phyloP scores from a whole-genome alignment of 1,140 invertebrate species.

The Aphidius ervi region DNA sequence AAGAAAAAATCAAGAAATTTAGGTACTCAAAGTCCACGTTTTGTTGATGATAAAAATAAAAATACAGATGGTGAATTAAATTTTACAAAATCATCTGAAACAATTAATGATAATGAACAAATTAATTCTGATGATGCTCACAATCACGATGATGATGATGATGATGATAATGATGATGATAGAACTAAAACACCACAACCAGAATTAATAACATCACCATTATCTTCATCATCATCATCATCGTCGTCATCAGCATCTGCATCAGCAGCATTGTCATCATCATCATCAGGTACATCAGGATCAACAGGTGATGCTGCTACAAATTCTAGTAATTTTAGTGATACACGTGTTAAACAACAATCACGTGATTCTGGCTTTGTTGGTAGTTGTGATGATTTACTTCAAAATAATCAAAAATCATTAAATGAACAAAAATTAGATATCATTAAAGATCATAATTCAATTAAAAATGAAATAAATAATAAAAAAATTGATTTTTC shows the following conservation, averaged over 20 bases:
- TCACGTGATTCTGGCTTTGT: constrained; percentile 83
- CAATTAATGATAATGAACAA: constrained; percentile 33
- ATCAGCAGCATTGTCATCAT: not conserved
- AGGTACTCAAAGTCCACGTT: constrained; percentile 46
- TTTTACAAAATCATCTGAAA: constrained; percentile 35
- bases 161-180: constrained; percentile 45
- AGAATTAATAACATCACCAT: constrained; percentile 38
- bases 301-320: not conserved
- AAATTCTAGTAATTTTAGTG: constrained; percentile 13
- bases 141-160: too few species aligned
- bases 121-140: constrained; percentile 33
- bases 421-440: constrained; percentile 29
- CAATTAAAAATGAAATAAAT: constrained; percentile 19
- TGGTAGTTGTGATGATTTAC: constrained; percentile 80
- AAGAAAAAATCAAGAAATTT: constrained; percentile 60
- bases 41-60: constrained; percentile 50
- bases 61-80: constrained; percentile 53
- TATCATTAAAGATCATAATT: constrained; percentile 14
- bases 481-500: constrained; percentile 8
- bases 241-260: constrained; percentile 8
- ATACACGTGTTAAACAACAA: constrained; percentile 60
- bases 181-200: constrained; percentile 62
- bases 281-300: constrained; percentile 11
- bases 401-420: constrained; percentile 58
- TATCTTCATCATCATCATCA: constrained; percentile 21